phyloP scores from a whole-genome alignment of 2,113 vertebrate genomes.

The Mirza zaza region DNA sequence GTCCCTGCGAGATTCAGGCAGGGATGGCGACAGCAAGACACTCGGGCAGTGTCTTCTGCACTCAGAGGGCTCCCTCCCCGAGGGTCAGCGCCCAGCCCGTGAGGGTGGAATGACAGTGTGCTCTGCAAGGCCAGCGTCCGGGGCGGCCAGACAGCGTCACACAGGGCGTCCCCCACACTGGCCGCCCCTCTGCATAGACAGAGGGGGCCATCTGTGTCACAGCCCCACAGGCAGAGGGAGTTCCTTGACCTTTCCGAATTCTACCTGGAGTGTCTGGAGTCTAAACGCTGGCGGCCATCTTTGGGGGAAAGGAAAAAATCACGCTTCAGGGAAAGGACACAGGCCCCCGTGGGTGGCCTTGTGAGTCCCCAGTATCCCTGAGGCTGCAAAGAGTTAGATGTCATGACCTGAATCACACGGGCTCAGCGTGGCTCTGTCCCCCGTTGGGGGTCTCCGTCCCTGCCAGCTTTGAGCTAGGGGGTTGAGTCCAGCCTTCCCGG shows the following conservation, averaged over 20 bases:
- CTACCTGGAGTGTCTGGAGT: neutral
- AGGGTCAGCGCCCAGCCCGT: neutral
- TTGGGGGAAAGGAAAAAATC: neutral
- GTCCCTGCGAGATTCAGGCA: neutral
- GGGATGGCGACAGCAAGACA: neutral
- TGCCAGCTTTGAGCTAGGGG: neutral
- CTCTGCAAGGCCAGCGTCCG: neutral
- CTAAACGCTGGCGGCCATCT: neutral
- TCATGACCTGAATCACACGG: neutral
- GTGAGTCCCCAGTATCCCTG: accelerated
- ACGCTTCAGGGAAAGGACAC: neutral
- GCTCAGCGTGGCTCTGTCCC: neutral
- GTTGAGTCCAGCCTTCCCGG: neutral
- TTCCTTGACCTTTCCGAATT: neutral
- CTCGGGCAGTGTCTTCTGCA: neutral
- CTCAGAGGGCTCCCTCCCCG: neutral
- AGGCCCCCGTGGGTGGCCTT: too few species aligned
- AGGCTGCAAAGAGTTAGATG: neutral
- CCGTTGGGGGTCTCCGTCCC: neutral
- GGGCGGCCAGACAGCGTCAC: neutral
- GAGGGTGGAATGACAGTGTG: accelerated
- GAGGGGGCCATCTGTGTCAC: neutral
- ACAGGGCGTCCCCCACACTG: neutral
- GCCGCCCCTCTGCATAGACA: accelerated
- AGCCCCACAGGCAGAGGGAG: accelerated